Conservation (phyloP, 2,888 invertebrate species). For the Meghimatium bilineatum region DNA sequence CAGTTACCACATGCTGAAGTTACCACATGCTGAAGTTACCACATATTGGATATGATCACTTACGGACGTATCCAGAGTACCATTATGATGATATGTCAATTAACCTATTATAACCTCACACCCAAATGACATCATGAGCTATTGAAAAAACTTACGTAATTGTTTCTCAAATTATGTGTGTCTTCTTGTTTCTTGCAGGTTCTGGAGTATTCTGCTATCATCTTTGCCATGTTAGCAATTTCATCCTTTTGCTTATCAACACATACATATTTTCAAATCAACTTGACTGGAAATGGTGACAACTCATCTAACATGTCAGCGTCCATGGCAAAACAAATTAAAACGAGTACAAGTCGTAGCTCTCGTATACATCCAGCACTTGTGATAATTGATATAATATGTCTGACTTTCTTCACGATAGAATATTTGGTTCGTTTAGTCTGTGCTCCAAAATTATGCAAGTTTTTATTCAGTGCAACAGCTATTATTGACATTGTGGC, state of each 20-base stretch:
- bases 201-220: not conserved
- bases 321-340: not conserved
- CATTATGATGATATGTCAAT: no score
- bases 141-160: no score
- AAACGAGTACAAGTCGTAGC: conserved; percentile 37
- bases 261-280: conserved; percentile 45
- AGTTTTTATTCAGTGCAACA: conserved; percentile 56
- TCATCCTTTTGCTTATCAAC: conserved; percentile 54
- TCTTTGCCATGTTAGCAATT: conserved; percentile 47
- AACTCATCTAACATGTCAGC: not conserved
- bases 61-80: no score
- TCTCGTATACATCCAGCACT: conserved; percentile 54
- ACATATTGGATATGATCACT: no score
- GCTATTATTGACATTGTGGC: conserved; percentile 59
- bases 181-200: not conserved
- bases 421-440: conserved; percentile 65
- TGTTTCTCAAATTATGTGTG: no score
- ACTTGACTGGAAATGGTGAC: no score
- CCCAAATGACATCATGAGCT: no score
- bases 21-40: no score
- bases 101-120: no score
- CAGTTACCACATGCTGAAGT: no score
- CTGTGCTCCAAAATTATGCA: conserved; percentile 56
- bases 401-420: conserved; percentile 66
- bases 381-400: conserved; percentile 59